These are phyloP conservation scores for Bolinopsis microptera DNA, from an alignment of 37 sponge, comb jelly and placozoan genomes.

Conservation along the genomic window DNA sequence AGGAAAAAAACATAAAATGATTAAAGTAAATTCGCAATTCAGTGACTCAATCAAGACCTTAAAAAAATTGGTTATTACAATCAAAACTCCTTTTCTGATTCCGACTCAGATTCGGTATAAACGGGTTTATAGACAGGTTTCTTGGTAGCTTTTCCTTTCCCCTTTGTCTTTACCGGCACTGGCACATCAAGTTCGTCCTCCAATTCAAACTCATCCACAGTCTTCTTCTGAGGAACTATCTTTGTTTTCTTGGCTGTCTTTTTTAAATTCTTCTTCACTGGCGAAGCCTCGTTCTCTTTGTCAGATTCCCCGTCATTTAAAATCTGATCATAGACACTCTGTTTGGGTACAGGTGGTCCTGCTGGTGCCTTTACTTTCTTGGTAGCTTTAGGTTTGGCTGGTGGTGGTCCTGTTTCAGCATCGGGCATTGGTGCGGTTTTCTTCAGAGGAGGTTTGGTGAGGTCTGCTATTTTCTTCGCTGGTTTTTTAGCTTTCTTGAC, in stretches of 20 bases:
- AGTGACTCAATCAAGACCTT: too few species aligned
- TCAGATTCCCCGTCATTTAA: not conserved
- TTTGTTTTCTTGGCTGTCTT: constrained; percentile 10
- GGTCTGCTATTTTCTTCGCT: not conserved
- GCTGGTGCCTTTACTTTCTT: not conserved
- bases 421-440: not conserved
- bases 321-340: not conserved
- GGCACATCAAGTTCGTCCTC: not conserved
- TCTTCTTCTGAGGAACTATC: not conserved
- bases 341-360: not conserved
- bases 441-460: not conserved
- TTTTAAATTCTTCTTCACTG: not conserved
- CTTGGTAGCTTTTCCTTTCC: not conserved
- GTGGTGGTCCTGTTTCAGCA: not conserved
- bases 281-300: not conserved
- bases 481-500: not conserved
- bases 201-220: not conserved
- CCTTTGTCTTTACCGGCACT: not conserved
- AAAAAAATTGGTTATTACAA: too few species aligned
- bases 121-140: not conserved
- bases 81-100: not conserved
- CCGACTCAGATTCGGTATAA: not conserved
- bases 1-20: too few species aligned
- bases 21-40: too few species aligned
- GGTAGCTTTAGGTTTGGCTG: not conserved